These are phyloP conservation scores for Amiota minor DNA, from an alignment of 2,888 invertebrate species.

Conservation along the genomic window DNA sequence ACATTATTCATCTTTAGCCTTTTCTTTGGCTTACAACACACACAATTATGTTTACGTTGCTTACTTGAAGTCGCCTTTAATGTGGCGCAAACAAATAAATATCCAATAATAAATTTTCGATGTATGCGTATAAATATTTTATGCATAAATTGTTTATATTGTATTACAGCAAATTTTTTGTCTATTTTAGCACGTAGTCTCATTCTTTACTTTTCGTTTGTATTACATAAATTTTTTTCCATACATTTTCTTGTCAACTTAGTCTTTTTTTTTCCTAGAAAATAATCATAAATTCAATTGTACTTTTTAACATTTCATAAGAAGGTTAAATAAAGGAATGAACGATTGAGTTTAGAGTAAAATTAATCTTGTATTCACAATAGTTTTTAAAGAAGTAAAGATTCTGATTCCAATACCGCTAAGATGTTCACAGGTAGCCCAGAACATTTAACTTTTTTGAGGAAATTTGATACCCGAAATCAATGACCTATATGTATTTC, in stretches of 20 bases:
- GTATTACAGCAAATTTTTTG: conserved; percentile 42
- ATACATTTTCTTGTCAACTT: conserved; percentile 44
- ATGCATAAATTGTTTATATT: conserved; percentile 37
- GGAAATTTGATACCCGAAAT: no score
- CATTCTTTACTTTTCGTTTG: not conserved
- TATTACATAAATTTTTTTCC: not conserved
- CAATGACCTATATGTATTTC: no score
- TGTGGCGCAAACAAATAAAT: not conserved
- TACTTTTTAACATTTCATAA: no score
- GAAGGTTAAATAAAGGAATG: no score
- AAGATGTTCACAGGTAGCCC: no score
- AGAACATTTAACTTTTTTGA: no score
- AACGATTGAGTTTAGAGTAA: no score
- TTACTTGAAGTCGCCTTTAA: not conserved
- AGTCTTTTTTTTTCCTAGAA: conserved; percentile 4
- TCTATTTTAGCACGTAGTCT: conserved; percentile 36
- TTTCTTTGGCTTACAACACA: not conserved
- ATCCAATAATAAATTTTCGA: conserved; percentile 11
- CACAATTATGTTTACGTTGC: not conserved
- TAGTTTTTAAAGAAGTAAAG: no score
- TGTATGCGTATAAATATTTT: conserved; percentile 38
- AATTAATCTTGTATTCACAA: no score
- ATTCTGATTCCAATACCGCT: no score
- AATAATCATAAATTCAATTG: no score
- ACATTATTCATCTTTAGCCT: no score